Percentiles rank a stretch among this genome's conserved stretches.
These are phyloP conservation scores for Eulemur macaco DNA, from an alignment of 2,113 vertebrate species.

Conservation along the genomic window DNA sequence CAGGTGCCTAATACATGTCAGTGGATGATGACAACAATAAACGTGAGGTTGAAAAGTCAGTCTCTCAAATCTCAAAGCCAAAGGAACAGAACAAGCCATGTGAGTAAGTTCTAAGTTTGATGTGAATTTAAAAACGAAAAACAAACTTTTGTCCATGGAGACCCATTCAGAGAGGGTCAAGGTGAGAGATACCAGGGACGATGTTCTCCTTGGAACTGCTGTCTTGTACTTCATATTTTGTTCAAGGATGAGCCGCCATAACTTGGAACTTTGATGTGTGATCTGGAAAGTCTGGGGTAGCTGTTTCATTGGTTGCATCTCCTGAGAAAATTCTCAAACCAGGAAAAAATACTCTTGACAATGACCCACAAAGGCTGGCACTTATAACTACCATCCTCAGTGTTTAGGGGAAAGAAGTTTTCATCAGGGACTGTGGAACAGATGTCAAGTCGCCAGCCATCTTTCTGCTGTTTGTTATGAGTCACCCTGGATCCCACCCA, in stretches of 20 bases:
- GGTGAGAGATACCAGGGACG: too few species aligned
- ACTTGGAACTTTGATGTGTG: neutral
- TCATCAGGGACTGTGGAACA: slow-evolving; percentile 70
- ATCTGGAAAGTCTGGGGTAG: neutral
- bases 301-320: neutral
- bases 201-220: neutral
- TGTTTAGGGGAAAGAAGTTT: slow-evolving; percentile 68
- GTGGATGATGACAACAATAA: neutral
- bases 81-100: neutral
- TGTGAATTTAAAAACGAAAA: neutral
- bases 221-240: neutral
- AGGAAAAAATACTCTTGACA: neutral
- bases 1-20: neutral
- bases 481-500: slow-evolving; percentile 78
- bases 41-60: neutral
- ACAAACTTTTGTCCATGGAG: neutral
- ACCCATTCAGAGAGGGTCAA: too few species aligned
- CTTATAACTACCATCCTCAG: neutral
- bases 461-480: slow-evolving; percentile 76
- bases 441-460: slow-evolving; percentile 73
- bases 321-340: slow-evolving; percentile 41
- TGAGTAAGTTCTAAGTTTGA: neutral
- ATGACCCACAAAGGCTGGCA: slow-evolving; percentile 23
- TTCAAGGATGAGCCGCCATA: neutral
- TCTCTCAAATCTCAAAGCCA: slow-evolving; percentile 18